These are phyloP conservation scores for Nymphicus hollandicus DNA, from an alignment of 2,113 vertebrate genomes.

Conservation along the genomic window DNA sequence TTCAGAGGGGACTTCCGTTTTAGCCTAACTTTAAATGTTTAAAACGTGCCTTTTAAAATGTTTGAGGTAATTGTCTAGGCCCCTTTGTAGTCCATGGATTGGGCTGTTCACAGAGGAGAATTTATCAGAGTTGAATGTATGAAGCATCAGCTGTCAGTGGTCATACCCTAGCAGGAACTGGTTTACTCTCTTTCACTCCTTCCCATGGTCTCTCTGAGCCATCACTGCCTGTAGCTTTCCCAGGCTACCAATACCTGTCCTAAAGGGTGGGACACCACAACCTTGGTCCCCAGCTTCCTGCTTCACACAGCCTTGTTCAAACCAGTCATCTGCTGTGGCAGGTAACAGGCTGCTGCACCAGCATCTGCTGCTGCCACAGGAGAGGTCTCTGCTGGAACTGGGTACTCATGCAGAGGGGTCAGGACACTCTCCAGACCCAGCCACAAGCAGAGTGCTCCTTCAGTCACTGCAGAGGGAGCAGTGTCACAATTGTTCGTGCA, in stretches of 20 bases:
- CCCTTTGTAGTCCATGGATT: not conserved
- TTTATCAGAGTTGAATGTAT: not conserved
- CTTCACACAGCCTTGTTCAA: not conserved
- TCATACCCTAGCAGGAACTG: not conserved
- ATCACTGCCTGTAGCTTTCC: not conserved
- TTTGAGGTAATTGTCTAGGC: not conserved
- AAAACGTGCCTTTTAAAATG: not conserved
- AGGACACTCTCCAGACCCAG: not conserved
- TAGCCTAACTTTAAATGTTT: not conserved
- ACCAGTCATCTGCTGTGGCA: not conserved
- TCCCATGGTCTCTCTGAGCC: not conserved
- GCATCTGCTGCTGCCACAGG: not conserved
- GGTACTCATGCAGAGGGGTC: not conserved
- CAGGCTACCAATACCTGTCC: not conserved
- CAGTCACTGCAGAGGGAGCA: not conserved
- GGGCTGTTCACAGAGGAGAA: not conserved
- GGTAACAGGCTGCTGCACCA: not conserved
- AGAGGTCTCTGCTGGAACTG: not conserved
- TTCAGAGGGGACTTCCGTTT: not conserved
- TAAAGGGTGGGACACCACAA: not conserved
- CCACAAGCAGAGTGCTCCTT: not conserved
- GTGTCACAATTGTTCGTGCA: fast-evolving
- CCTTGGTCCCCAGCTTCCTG: not conserved
- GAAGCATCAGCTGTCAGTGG: not conserved
- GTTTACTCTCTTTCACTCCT: not conserved